These are phyloP conservation scores for Speoplatyrhinus poulsoni DNA, from an alignment of 2,113 vertebrate species.

Conservation along the genomic window DNA sequence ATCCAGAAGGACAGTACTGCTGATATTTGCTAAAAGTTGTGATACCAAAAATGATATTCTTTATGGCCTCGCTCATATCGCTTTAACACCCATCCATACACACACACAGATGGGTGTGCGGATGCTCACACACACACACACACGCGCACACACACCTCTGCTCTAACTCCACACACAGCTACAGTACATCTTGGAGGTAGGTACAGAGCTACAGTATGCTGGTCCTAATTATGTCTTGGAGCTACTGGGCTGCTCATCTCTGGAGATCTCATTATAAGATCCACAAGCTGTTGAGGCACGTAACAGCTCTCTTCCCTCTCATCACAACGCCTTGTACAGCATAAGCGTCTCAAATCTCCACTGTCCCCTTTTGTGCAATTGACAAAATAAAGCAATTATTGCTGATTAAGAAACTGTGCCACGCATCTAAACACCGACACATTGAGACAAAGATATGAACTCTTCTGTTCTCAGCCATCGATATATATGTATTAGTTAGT, in stretches of 20 bases:
- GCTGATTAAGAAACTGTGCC: slow-evolving; percentile 57
- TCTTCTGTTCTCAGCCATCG: slow-evolving; percentile 12
- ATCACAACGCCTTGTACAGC: slow-evolving; percentile 56
- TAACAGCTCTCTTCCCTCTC: slow-evolving; percentile 49
- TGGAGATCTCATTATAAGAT: slow-evolving; percentile 78
- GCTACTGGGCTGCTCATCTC: slow-evolving; percentile 67
- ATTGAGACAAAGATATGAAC: slow-evolving; percentile 44
- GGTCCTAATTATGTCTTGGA: slow-evolving; percentile 75
- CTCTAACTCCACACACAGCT: slow-evolving; percentile 34
- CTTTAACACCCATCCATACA: not conserved
- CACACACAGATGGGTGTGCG: not conserved
- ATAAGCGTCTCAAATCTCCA: slow-evolving; percentile 49
- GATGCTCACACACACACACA: slow-evolving; percentile 4
- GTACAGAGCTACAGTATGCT: slow-evolving; percentile 23
- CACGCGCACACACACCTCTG: slow-evolving; percentile 17
- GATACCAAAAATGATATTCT: slow-evolving; percentile 8
- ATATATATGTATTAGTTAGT: not conserved
- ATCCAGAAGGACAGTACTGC: not conserved
- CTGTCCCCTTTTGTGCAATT: slow-evolving; percentile 37
- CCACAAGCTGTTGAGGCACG: slow-evolving; percentile 69
- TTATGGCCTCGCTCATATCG: slow-evolving; percentile 23
- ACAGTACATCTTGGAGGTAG: slow-evolving; percentile 42
- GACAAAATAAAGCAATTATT: slow-evolving; percentile 62
- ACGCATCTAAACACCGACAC: slow-evolving; percentile 40
- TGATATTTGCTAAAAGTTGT: not conserved